Evolutionary conservation across 2,888 invertebrate genomes (phyloP).

Genomic region (Aleiodes leptofemur): DNA sequence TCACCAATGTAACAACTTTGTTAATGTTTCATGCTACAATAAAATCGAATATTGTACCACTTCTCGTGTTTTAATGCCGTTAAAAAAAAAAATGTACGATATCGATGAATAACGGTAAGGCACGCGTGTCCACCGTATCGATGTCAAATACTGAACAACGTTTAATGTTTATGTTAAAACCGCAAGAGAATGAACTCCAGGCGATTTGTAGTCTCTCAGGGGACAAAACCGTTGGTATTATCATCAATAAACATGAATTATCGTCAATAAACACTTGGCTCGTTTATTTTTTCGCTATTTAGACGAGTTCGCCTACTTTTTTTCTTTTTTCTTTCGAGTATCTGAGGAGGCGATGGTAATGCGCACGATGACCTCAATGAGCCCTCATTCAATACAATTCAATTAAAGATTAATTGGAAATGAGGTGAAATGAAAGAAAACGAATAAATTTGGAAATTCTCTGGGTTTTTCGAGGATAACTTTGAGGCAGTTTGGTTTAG

Average conservation of each 20-base stretch:
- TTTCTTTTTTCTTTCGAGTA: not conserved
- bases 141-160: conserved; percentile 29
- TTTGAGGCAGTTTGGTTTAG: not conserved
- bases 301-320: not conserved
- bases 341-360: not conserved
- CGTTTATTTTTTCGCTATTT: conserved; percentile 14
- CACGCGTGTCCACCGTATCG: conserved; percentile 32
- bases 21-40: conserved; percentile 15
- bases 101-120: conserved; percentile 31
- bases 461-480: not conserved
- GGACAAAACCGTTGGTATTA: conserved; percentile 18
- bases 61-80: not conserved
- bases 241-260: conserved; percentile 32
- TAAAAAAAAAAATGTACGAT: conserved; percentile 13
- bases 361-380: not conserved
- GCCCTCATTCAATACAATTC: not conserved
- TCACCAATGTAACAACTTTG: conserved; percentile 1
- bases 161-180: conserved; percentile 11
- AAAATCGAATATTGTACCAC: not conserved
- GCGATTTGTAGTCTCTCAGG: too few relatives aligned
- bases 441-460: too few relatives aligned
- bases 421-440: not conserved
- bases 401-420: not conserved
- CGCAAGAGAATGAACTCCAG: not conserved
- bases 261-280: conserved; percentile 26